These are phyloP conservation scores for Discoglossus pictus DNA, from an alignment of 2,797 vertebrate species.

Conservation along the genomic window DNA sequence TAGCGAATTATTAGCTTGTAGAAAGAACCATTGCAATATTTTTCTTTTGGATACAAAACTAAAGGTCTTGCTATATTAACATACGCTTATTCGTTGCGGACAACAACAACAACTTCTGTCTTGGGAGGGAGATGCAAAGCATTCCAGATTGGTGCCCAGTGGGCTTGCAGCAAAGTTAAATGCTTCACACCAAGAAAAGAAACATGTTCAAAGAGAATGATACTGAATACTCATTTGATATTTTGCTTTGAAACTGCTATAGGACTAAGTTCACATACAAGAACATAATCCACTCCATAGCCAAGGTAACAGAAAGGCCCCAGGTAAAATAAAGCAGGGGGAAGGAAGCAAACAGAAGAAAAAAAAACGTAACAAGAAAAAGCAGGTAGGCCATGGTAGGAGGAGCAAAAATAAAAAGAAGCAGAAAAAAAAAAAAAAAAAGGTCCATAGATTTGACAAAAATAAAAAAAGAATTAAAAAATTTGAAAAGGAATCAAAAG, in stretches of 20 bases:
- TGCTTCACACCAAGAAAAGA: background rate
- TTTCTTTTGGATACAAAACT: too few species aligned
- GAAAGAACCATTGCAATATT: too few species aligned
- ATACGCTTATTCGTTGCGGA: too few species aligned
- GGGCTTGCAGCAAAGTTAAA: background rate
- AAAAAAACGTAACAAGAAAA: background rate
- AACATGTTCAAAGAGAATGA: background rate
- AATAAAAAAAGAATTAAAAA: slow-evolving; percentile 51
- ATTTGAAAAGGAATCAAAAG: too few species aligned
- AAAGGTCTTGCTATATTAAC: too few species aligned
- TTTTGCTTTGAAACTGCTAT: background rate
- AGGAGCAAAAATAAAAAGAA: too few species aligned
- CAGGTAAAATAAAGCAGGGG: slow-evolving; percentile 61
- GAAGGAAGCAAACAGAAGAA: slow-evolving; percentile 61
- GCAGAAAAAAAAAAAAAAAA: too few species aligned
- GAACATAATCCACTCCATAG: slow-evolving; percentile 57
- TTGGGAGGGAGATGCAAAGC: background rate
- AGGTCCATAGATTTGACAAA: background rate
- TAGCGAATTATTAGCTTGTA: too few species aligned
- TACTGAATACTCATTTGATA: background rate
- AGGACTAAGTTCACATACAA: slow-evolving; percentile 54
- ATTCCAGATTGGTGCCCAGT: background rate
- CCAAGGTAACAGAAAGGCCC: slow-evolving; percentile 64
- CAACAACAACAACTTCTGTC: too few species aligned
- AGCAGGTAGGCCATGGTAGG: background rate